Evolutionary conservation across 2,113 vertebrate species (phyloP), one percentile per base, ranked within the genome.

Genomic region (Aspidoscelis tigris): DNA sequence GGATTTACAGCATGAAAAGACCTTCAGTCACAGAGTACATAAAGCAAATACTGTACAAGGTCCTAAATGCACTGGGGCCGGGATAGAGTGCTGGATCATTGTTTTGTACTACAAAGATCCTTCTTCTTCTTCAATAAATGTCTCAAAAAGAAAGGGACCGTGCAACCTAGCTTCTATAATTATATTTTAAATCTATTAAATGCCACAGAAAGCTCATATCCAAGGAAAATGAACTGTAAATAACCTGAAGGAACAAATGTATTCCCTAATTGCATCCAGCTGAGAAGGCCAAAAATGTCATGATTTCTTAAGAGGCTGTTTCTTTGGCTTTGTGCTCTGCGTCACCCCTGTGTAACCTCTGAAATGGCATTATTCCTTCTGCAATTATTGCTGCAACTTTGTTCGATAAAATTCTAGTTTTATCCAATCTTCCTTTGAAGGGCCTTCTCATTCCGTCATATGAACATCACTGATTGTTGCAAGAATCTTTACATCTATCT

Each of bases 271-370:
- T 89, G 76, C 71, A 78, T 91, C 91, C 89, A 94, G 33, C 87
- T 88, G 83, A 93, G 92, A 93, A 93, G 91, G 92, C 94, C 92
- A 93, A 76, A 91, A 85, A 87, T 94, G 91, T 87, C 89, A 92
- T 21, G 74, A 83, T 89, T 74, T 50, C 70, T 91, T 87, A 81
- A 71, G 81, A 91, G 78, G 83, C 69, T 90, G 33, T 92, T 92
- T 87, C 77, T 83, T 84, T 88, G 61, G 81, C 70, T 79, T 92
- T 88, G 26, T 91, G 91, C 89, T 91, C 84, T 90, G 87, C 86
- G 89, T 26, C 71, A 84, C 61, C 84, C 43, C 86, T 0, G 20
- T 82, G 9, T 43, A 81, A 82, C 26, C 50, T 80, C 69, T 14
- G 66, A 84, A 92, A 87, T 71, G 2, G n/a, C 16, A 82, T 71